These are phyloP conservation scores for Turritopsis dohrnii DNA, from an alignment of 30 jellyfish, hydroid and myxozoan species.

Conservation along the genomic window DNA sequence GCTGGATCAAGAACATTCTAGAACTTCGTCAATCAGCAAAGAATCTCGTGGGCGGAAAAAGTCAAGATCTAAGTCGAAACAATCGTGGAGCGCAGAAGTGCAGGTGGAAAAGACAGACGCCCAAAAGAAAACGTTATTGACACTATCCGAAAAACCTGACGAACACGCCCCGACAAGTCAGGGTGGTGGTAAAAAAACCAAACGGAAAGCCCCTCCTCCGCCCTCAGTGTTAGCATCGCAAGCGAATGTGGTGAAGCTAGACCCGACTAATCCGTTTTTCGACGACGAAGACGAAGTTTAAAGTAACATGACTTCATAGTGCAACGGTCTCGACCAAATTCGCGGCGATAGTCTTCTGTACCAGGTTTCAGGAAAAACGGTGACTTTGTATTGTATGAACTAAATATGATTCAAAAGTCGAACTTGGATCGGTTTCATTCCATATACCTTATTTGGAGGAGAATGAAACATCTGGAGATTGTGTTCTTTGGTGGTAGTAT, in stretches of 20 bases:
- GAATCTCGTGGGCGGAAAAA: slow-evolving; percentile 22
- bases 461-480: neutral
- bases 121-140: neutral
- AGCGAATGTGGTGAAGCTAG: neutral
- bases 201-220: slow-evolving; percentile 38
- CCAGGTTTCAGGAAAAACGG: neutral
- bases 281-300: slow-evolving; percentile 14
- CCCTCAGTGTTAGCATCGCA: neutral
- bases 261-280: slow-evolving; percentile 39
- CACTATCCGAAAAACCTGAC: neutral
- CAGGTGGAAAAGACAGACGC: neutral
- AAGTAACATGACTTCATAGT: neutral
- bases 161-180: neutral
- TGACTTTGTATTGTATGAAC: neutral
- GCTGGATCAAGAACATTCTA: slow-evolving; percentile 31
- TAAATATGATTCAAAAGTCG: too few relatives aligned
- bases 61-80: neutral
- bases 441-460: neutral
- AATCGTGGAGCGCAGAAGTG: slow-evolving; percentile 11
- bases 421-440: neutral
- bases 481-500: neutral
- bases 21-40: slow-evolving; percentile 25
- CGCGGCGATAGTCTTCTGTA: too few relatives aligned
- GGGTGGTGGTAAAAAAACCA: slow-evolving; percentile 15
- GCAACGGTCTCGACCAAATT: too few relatives aligned